Conservation (phyloP, 2,888 invertebrate genomes). For the Rhogogaster chlorosoma region DNA sequence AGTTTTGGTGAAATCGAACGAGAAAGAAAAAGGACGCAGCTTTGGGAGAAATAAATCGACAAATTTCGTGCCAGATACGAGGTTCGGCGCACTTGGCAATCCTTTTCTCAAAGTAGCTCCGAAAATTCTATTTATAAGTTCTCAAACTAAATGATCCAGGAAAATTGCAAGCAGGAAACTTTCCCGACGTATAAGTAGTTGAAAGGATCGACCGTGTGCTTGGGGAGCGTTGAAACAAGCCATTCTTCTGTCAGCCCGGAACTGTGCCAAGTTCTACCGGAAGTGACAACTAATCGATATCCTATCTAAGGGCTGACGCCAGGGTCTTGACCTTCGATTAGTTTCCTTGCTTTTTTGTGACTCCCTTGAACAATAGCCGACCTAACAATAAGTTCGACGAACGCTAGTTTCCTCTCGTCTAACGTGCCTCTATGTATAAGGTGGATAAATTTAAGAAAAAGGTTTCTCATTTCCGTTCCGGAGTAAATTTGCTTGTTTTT, state of each 20-base stretch:
- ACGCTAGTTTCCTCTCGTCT: not conserved
- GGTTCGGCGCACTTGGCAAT: not conserved
- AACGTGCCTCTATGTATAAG: not conserved
- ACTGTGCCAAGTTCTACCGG: slow-evolving; percentile 31
- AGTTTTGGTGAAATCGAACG: not conserved
- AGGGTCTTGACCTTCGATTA: slow-evolving; percentile 31
- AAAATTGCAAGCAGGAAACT: not conserved
- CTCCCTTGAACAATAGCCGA: not conserved
- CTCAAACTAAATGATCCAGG: not conserved
- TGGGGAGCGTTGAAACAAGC: not conserved
- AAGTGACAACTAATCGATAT: slow-evolving; percentile 43
- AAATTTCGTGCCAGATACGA: not conserved
- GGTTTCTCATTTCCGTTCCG: slow-evolving; percentile 22
- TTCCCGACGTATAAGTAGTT: not conserved
- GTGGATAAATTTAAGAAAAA: slow-evolving; percentile 19
- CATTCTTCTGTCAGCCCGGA: not conserved
- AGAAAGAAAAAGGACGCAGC: not conserved
- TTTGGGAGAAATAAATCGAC: not conserved
- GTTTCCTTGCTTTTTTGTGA: not conserved
- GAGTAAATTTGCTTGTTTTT: not conserved
- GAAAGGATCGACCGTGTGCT: not conserved
- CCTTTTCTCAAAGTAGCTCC: not conserved
- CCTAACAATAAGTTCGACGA: not conserved
- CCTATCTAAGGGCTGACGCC: slow-evolving; percentile 17
- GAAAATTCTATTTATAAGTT: not conserved